These are phyloP conservation scores for Meleagris gallopavo DNA, from an alignment of 2,113 vertebrate genomes.

Conservation along the genomic window DNA sequence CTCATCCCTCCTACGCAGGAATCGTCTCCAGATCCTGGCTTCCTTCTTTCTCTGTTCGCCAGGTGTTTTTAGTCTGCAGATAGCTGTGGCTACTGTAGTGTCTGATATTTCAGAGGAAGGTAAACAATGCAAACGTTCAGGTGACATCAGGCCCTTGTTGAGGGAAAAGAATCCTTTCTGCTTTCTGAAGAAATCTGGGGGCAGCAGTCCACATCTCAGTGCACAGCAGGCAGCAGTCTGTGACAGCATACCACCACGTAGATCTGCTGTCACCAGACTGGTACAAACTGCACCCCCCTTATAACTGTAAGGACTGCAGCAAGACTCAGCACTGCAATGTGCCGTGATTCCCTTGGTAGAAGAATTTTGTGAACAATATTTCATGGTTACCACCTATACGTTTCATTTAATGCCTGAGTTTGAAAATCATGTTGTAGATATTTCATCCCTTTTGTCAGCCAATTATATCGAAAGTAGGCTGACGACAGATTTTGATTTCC, in stretches of 20 bases:
- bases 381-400: not conserved
- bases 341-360: not conserved
- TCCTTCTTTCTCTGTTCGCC: not conserved
- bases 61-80: not conserved
- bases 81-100: not conserved
- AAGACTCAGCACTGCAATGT: not conserved
- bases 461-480: not conserved
- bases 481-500: not conserved
- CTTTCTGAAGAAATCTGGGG: not conserved
- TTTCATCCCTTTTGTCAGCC: not conserved
- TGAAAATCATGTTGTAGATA: not conserved
- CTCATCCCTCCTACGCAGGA: rapidly evolving
- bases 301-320: not conserved
- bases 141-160: not conserved
- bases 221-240: not conserved
- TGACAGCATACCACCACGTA: not conserved
- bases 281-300: not conserved
- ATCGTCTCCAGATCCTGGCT: not conserved
- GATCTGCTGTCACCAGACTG: not conserved
- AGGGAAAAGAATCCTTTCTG: not conserved
- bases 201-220: not conserved
- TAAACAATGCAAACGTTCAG: not conserved
- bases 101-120: not conserved
- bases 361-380: not conserved
- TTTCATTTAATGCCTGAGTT: not conserved